Base-by-base conservation (phyloP, 64 coral and sea anemone species). In the Astreopora myriophthalma region DNA sequence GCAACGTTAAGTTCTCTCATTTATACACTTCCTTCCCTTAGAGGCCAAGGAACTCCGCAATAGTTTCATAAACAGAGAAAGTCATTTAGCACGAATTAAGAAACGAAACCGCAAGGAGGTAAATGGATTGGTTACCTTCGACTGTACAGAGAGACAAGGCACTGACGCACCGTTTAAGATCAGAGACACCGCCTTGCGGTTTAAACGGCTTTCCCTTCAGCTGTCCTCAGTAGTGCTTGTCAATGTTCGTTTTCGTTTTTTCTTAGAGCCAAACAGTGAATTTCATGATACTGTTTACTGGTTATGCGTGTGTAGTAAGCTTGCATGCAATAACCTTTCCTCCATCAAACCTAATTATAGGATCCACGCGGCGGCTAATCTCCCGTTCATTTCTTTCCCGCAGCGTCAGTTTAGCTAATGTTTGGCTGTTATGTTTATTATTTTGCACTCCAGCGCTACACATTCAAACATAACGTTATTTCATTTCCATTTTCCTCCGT, bases 41-140 rank as follows among this genome's bases (percentile, higher is more conserved):
- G 20, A 20, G 55, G n/a, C n/a, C 63, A 6, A 26, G 67, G 67
- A 70, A 30, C 24, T 70, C 67, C 67, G 28, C 33, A 70, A 32
- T 25, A 25, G 67, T 8, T 70, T 70, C 26, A 70, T 8, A 14
- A 29, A 27, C 22, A 37, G 32, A 33, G 32, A 16, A 13, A 64
- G 70, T 73, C 70, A 73, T 73, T 73, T 37, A 73, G 34, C 32
- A 73, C 14, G 70, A 73, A 73, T 73, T 73, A 73, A 34, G 29
- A 73, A 73, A 38, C 70, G 33, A 33, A 73, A 38, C 13, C 33
- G 16, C 33, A 73, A 22, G 12, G 19, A 17, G 33, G 22, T 38
- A 73, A 73, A 73, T 73, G 33, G 17, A 36, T 34, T 34, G 70
- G 33, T 33, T 17, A 22, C 34, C 19, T 73, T 3, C 33, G 17